phyloP scores from a whole-genome alignment of 2,797 vertebrate genomes.

The Anniella stebbinsi region DNA sequence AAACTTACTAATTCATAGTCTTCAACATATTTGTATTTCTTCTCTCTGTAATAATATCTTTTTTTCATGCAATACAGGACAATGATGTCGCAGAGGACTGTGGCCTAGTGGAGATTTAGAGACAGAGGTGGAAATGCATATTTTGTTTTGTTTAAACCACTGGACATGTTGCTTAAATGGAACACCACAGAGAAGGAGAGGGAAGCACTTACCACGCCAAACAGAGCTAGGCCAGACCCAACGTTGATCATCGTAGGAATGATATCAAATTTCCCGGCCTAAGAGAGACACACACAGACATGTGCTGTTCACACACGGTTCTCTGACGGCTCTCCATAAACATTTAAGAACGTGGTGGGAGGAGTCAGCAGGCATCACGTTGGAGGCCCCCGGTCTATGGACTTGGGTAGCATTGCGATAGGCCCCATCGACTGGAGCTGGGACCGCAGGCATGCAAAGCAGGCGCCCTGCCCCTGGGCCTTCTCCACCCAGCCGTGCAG shows the following conservation, averaged over 20 bases:
- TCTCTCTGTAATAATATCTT: slow-evolving; percentile 82
- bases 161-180: background rate
- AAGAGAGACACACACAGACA: slow-evolving; percentile 40
- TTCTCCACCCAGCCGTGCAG: background rate
- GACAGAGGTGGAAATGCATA: background rate
- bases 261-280: slow-evolving; percentile 93
- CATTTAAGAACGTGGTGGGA: background rate
- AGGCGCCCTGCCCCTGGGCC: background rate
- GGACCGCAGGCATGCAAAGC: background rate
- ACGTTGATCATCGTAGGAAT: slow-evolving; percentile 93
- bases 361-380: too few relatives aligned
- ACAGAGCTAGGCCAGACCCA: slow-evolving; percentile 87
- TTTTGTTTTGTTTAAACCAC: background rate
- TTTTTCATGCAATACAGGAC: slow-evolving; percentile 86
- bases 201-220: slow-evolving; percentile 86
- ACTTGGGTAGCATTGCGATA: too few relatives aligned
- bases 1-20: slow-evolving; percentile 83
- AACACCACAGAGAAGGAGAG: background rate
- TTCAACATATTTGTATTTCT: slow-evolving; percentile 86
- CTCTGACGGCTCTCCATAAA: too few relatives aligned
- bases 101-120: slow-evolving; percentile 79
- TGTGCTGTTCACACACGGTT: background rate
- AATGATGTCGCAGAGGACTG: slow-evolving; percentile 84
- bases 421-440: too few relatives aligned
- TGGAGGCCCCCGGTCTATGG: background rate